These are phyloP conservation scores for Merluccius polli DNA, from an alignment of 2,797 vertebrate species.

Conservation along the genomic window DNA sequence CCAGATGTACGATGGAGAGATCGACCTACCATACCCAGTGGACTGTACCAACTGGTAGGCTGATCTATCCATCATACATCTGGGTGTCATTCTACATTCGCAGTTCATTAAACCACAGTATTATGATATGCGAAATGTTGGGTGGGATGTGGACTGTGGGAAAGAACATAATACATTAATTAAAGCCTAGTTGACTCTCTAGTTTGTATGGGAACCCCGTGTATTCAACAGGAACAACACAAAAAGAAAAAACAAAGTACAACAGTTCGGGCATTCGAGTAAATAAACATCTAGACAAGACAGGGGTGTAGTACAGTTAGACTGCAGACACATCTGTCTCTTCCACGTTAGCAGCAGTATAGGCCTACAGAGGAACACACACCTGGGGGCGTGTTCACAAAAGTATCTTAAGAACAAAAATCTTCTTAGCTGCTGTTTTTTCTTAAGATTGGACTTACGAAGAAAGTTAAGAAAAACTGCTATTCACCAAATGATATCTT, in stretches of 20 bases:
- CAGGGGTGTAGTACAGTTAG: conserved; percentile 30
- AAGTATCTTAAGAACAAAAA: too few species aligned
- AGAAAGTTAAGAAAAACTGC: too few species aligned
- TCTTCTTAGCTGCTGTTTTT: too few species aligned
- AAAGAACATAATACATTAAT: neutral
- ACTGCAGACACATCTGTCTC: conserved; percentile 25
- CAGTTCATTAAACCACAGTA: neutral
- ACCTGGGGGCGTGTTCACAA: too few species aligned
- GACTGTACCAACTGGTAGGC: neutral
- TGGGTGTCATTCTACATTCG: neutral
- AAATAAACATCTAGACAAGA: conserved; percentile 12
- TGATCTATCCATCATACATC: neutral
- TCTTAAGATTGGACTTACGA: too few species aligned
- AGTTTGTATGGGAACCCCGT: conserved; percentile 15
- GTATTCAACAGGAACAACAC: conserved; percentile 20
- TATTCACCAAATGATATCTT: too few species aligned
- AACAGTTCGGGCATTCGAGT: conserved; percentile 22
- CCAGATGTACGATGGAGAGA: neutral
- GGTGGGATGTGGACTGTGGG: too few species aligned
- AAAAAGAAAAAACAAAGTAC: conserved; percentile 19
- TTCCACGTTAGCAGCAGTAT: conserved; percentile 50
- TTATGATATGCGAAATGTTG: neutral
- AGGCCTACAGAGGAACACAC: conserved; percentile 51
- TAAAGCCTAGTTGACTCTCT: neutral
- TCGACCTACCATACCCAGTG: neutral